Evolutionary conservation across 2,113 vertebrate species (phyloP).

Genomic region (Odontophorus gujanensis): DNA sequence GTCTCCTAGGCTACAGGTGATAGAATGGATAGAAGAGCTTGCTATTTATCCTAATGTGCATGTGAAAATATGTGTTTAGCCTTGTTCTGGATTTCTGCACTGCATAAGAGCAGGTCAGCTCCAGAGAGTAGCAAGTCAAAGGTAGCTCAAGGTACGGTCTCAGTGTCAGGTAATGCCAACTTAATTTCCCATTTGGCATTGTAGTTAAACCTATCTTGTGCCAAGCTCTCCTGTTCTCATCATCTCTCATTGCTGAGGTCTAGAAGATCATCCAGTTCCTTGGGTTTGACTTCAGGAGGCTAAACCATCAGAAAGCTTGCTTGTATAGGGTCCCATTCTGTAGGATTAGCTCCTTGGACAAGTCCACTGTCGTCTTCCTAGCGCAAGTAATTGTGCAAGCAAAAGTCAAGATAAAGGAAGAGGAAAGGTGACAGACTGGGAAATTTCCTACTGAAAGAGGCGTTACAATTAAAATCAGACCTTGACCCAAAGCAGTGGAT

Average conservation of each 20-base stretch:
- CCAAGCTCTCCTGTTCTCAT: neutral
- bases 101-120: fast-evolving
- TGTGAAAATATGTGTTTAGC: neutral
- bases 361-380: neutral
- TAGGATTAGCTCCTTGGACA: neutral
- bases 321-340: neutral
- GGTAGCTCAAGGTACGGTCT: neutral
- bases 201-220: neutral
- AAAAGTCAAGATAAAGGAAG: neutral
- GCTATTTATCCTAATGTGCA: neutral
- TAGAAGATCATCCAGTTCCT: neutral
- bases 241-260: neutral
- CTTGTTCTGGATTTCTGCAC: neutral
- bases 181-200: neutral
- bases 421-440: neutral
- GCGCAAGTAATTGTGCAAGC: neutral
- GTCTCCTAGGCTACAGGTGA: neutral
- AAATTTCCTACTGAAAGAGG: neutral
- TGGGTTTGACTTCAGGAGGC: neutral
- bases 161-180: neutral
- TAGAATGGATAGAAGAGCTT: neutral
- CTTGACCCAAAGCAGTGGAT: neutral
- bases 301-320: neutral
- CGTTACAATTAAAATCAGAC: neutral
- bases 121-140: fast-evolving